Evolutionary conservation across 1,140 invertebrate species (phyloP), one percentile per base, ranked within the genome.

Genomic region (Drosophila ohnishii): DNA sequence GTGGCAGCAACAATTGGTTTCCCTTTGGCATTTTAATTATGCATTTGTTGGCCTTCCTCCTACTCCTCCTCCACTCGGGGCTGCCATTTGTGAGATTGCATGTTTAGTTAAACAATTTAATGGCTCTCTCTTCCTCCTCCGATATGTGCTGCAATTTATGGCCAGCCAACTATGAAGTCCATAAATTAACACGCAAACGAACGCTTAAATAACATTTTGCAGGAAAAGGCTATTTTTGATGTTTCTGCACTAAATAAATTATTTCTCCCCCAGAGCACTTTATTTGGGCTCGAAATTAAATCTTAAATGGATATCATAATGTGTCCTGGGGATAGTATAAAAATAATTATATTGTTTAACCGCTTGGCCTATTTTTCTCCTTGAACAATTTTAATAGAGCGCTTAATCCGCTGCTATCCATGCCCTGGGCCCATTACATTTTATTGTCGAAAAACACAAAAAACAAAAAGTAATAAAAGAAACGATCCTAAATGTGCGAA

Each of bases 51-150:
- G 61, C 45, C 48, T 25, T 28, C 25, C 25, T 28, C 25, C 25
- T 28, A 5, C 4, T 34, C 37, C 59, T 30, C 61, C 30, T 22
- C 22, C 59, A 39, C 42, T 73, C 19, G 30, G 30, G 44, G n/a
- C 42, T 58, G 70, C 35, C 58, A 50, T 61, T 59, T 73, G 60
- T 61, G 63, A 77, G 63, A 77, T 80, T 80, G 69, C 82, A 81
- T 81, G 78, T 81, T 71, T 86, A 58, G 82, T 67, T 63, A 71
- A 81, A 78, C 58, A 74, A 78, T 81, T 85, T 86, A 81, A 85
- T 81, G 62, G 69, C 60, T 32, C 67, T 14, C 28, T 11, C 50
- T 22, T 9, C 19, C 51, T 30, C 56, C 47, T 2, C 34, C 61
- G 63, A 67, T 69, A 65, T 65, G 47, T 66, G 25, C 53, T 47